Percentiles rank a stretch among this genome's conserved stretches.
Evolutionary conservation across 2,797 vertebrate species (phyloP).

Genomic region (Salmo trutta): DNA sequence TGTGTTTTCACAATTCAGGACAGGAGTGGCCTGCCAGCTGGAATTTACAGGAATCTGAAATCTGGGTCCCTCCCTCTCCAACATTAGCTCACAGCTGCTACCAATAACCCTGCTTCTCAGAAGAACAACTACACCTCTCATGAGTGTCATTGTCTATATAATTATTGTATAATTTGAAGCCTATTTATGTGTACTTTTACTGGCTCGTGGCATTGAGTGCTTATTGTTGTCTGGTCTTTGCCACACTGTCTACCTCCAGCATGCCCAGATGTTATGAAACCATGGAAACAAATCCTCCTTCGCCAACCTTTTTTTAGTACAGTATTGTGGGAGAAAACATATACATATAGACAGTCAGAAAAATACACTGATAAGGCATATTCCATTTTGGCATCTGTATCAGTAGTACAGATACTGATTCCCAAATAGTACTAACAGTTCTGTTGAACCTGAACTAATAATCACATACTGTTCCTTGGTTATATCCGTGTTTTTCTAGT

Average conservation of each 20-base stretch:
- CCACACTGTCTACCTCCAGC: slow-evolving; percentile 1
- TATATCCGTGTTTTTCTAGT: background rate
- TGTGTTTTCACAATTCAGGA: slow-evolving; percentile 5
- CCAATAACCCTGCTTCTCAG: background rate
- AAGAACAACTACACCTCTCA: background rate
- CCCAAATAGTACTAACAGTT: background rate
- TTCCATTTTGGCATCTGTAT: background rate
- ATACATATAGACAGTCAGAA: background rate
- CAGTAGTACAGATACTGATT: background rate
- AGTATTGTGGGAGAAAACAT: background rate
- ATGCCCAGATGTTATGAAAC: slow-evolving; percentile 8
- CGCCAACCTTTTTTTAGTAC: background rate
- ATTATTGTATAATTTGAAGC: background rate
- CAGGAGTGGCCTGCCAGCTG: slow-evolving; percentile 12
- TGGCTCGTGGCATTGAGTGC: background rate
- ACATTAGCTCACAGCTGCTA: slow-evolving; percentile 7
- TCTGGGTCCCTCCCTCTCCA: slow-evolving; percentile 30
- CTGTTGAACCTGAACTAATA: background rate
- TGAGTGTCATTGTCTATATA: background rate
- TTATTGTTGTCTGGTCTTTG: background rate
- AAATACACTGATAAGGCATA: background rate
- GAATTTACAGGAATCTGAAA: slow-evolving; percentile 29
- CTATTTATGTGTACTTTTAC: background rate
- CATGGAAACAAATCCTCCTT: slow-evolving; percentile 9
- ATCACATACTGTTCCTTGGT: background rate